A percentile compares a stretch with the other conserved stretches of the same genome.
These are phyloP conservation scores for Aphelenchoides bicaudatus DNA, from an alignment of 2,888 invertebrate species.

Conservation along the genomic window DNA sequence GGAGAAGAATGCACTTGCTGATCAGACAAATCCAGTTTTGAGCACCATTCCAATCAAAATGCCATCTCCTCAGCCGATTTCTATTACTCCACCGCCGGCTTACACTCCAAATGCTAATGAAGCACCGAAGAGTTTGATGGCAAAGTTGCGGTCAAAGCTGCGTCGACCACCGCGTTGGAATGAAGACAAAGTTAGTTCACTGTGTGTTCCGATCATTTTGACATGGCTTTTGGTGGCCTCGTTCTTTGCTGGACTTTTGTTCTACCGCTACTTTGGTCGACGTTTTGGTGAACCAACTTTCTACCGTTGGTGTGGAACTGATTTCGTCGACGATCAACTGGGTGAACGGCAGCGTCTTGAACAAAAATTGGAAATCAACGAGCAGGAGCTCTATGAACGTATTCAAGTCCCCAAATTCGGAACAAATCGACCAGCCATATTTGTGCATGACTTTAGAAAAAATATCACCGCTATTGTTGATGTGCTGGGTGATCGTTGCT, in stretches of 20 bases:
- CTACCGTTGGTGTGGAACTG: conserved; percentile 28
- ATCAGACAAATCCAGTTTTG: conserved; percentile 26
- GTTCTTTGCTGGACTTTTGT: conserved; percentile 30
- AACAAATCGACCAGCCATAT: conserved; percentile 76
- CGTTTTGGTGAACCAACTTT: conserved; percentile 27
- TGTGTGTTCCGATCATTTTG: conserved; percentile 24
- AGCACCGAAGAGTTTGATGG: background rate
- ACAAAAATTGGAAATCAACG: conserved; percentile 54
- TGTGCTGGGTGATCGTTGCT: conserved; percentile 69
- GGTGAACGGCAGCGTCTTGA: conserved; percentile 39
- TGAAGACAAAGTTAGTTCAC: conserved; percentile 11
- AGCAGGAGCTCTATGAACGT: conserved; percentile 72
- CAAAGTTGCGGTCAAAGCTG: background rate
- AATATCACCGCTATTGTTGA: conserved; percentile 6
- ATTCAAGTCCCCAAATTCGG: conserved; percentile 81
- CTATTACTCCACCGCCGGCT: conserved; percentile 13
- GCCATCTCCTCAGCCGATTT: conserved; percentile 16
- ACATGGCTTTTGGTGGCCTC: conserved; percentile 28
- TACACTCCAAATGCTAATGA: background rate
- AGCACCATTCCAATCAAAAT: conserved; percentile 8
- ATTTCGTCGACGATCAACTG: conserved; percentile 10
- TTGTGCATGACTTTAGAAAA: conserved; percentile 86
- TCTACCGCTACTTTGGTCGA: conserved; percentile 29
- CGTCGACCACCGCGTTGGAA: background rate
- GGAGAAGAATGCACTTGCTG: conserved; percentile 26